A percentile compares a stretch with the other conserved stretches of the same genome.
Evolutionary conservation across 2,113 vertebrate genomes (phyloP).

Genomic region (Oceanites oceanicus): DNA sequence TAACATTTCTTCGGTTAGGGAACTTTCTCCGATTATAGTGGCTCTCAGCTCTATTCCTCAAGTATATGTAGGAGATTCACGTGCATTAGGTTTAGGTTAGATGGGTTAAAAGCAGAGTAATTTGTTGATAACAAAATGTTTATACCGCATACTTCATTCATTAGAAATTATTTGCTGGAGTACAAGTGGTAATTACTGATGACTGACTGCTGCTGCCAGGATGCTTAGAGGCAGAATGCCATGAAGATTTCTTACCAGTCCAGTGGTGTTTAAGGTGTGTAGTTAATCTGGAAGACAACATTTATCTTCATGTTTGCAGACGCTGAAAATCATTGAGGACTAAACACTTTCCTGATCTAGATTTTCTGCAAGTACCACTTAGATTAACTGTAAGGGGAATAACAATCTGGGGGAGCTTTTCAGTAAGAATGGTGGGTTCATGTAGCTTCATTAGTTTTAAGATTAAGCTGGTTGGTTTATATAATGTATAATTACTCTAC

Average conservation of each 20-base stretch:
- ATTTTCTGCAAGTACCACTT: neutral
- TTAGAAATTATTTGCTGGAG: neutral
- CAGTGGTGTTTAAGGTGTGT: neutral
- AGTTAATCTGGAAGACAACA: neutral
- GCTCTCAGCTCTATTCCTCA: neutral
- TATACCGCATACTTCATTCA: neutral
- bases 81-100: neutral
- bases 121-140: neutral
- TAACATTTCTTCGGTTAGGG: neutral
- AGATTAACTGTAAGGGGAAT: neutral
- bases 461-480: neutral
- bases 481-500: neutral
- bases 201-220: neutral
- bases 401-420: neutral
- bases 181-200: neutral
- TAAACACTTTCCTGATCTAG: neutral
- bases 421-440: neutral
- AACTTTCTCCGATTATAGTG: neutral
- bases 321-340: neutral
- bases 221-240: neutral
- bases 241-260: neutral
- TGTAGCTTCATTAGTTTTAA: neutral
- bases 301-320: neutral
- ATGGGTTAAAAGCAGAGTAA: neutral
- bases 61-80: neutral